These are phyloP conservation scores for Tenthredo notha DNA, from an alignment of 2,888 invertebrate species.

Conservation along the genomic window DNA sequence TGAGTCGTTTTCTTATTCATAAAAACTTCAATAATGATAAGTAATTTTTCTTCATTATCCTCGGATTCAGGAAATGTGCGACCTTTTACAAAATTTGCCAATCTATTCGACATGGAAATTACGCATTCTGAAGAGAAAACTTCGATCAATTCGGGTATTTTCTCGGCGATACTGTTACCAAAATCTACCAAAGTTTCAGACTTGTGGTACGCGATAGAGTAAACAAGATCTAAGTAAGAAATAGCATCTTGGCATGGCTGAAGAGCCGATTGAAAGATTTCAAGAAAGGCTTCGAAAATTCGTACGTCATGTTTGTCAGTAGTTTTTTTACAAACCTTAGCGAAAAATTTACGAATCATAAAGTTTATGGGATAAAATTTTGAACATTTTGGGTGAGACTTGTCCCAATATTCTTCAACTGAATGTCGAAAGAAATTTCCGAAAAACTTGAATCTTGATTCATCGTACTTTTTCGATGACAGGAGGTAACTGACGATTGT, in stretches of 20 bases:
- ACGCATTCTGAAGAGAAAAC: constrained; percentile 56
- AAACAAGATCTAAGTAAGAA: constrained; percentile 61
- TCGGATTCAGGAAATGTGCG: background rate
- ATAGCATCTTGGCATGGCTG: constrained; percentile 59
- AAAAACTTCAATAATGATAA: constrained; percentile 55
- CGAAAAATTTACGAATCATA: constrained; percentile 23
- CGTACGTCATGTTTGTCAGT: background rate
- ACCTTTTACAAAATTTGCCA: constrained; percentile 55
- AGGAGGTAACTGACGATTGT: constrained; percentile 30
- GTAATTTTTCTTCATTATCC: background rate
- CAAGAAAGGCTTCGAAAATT: constrained; percentile 58
- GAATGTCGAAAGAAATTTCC: constrained; percentile 46
- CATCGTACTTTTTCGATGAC: constrained; percentile 51
- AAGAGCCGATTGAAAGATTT: constrained; percentile 56
- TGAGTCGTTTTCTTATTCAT: constrained; percentile 32
- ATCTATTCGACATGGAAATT: constrained; percentile 51
- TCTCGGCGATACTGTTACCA: constrained; percentile 47
- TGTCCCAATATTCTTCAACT: constrained; percentile 61
- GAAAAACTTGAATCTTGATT: constrained; percentile 57
- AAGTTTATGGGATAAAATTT: constrained; percentile 60
- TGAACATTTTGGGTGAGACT: constrained; percentile 27
- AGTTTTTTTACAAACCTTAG: background rate
- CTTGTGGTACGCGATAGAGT: constrained; percentile 38
- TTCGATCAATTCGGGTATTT: constrained; percentile 53
- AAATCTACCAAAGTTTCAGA: constrained; percentile 39